Conservation (phyloP, 1,140 invertebrate species). For the Drosophila tani region DNA sequence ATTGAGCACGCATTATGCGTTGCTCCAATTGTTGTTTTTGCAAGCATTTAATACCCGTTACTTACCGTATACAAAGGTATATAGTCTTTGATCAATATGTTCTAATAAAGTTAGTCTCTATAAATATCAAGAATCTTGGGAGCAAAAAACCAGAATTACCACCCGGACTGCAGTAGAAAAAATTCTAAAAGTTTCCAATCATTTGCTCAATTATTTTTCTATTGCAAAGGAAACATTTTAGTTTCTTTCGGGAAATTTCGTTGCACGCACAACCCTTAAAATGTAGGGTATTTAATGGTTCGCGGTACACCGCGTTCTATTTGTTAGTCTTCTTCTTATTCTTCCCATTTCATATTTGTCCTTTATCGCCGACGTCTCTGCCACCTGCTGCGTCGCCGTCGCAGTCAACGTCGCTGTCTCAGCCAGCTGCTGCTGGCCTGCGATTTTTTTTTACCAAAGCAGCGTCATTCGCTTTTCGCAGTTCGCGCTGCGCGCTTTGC, state of each 20-base stretch:
- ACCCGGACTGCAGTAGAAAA: no score
- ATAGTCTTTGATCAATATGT: neutral
- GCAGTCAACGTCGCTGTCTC: slow-evolving; percentile 6
- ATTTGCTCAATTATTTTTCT: no score
- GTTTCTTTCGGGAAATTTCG: neutral
- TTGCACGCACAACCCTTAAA: neutral
- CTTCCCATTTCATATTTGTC: slow-evolving; percentile 43
- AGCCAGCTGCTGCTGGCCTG: slow-evolving; percentile 20
- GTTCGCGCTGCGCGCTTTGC: slow-evolving; percentile 45
- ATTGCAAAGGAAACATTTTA: neutral
- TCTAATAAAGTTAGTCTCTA: neutral
- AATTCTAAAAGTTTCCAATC: no score
- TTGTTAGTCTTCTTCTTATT: slow-evolving; percentile 36
- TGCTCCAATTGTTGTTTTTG: slow-evolving; percentile 45
- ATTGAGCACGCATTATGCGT: slow-evolving; percentile 55
- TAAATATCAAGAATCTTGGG: no score
- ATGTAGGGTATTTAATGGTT: neutral
- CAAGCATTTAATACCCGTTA: slow-evolving; percentile 17
- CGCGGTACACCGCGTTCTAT: neutral
- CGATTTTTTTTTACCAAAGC: slow-evolving; percentile 44
- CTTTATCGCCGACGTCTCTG: slow-evolving; percentile 40
- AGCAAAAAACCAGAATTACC: no score
- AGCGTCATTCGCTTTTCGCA: slow-evolving; percentile 40
- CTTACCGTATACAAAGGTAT: neutral
- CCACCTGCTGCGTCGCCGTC: slow-evolving; percentile 29